phyloP scores from a whole-genome alignment of 2,888 invertebrate species.

The Odontomyia ornata region DNA sequence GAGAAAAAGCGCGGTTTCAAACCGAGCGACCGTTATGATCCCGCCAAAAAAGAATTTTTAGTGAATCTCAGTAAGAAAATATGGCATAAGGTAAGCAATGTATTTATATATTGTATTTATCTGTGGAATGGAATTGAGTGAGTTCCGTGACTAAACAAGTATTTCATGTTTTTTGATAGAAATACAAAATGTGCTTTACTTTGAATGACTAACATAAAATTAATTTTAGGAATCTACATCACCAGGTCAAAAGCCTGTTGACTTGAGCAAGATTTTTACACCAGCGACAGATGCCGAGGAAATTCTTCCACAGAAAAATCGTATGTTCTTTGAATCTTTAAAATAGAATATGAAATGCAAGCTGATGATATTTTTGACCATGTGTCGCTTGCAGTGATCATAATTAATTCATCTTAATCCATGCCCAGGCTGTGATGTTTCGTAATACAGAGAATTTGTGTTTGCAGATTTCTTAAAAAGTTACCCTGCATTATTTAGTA shows the following conservation, averaged over 20 bases:
- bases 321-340: slow-evolving; percentile 64
- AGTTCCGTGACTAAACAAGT: too few relatives aligned
- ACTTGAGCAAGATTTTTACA: slow-evolving; percentile 87
- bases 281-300: slow-evolving; percentile 85
- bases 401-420: too few relatives aligned
- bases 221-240: slow-evolving; percentile 52
- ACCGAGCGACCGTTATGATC: slow-evolving; percentile 83
- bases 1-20: slow-evolving; percentile 81
- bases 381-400: too few relatives aligned
- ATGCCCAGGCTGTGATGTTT: too few relatives aligned
- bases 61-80: slow-evolving; percentile 82
- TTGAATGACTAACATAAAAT: not conserved
- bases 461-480: too few relatives aligned
- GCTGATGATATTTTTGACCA: too few relatives aligned
- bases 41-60: slow-evolving; percentile 81
- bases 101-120: not conserved
- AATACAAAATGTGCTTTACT: too few relatives aligned
- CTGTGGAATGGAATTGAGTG: not conserved
- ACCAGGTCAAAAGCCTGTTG: slow-evolving; percentile 70
- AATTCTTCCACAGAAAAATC: slow-evolving; percentile 74
- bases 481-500: too few relatives aligned
- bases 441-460: too few relatives aligned
- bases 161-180: too few relatives aligned
- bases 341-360: too few relatives aligned
- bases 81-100: slow-evolving; percentile 74